These are phyloP conservation scores for Paralichthys olivaceus DNA, from an alignment of 2,113 vertebrate species.

Conservation along the genomic window DNA sequence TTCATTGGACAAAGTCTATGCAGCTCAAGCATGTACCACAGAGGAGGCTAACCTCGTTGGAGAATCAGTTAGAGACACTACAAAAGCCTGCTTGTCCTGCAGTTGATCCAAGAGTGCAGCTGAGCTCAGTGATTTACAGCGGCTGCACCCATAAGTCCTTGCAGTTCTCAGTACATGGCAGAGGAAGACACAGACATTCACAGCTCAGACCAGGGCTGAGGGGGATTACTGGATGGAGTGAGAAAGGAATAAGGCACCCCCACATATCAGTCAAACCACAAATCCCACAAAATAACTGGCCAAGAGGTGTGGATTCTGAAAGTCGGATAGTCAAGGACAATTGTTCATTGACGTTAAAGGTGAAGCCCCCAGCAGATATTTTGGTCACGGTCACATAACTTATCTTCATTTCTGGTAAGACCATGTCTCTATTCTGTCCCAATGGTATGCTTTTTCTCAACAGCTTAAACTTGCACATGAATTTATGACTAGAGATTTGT, in stretches of 20 bases:
- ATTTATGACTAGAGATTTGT: too few relatives aligned
- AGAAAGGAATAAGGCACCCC: constrained; percentile 20
- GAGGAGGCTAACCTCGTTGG: constrained; percentile 45
- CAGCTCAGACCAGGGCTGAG: neutral
- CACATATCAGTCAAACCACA: constrained; percentile 9
- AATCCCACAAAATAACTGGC: constrained; percentile 31
- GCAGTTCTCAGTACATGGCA: constrained; percentile 18
- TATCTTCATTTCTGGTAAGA: too few relatives aligned
- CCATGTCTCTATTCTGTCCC: too few relatives aligned
- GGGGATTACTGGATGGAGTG: constrained; percentile 32
- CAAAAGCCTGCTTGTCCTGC: constrained; percentile 71
- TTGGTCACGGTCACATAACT: too few relatives aligned
- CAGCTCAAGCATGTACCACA: constrained; percentile 12
- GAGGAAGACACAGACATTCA: constrained; percentile 35
- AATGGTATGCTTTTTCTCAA: too few relatives aligned
- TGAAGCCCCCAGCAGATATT: too few relatives aligned
- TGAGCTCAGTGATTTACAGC: constrained; percentile 64
- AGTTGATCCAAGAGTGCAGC: constrained; percentile 68
- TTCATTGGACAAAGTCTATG: constrained; percentile 12
- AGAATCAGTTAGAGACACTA: constrained; percentile 67
- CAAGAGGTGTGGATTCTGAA: constrained; percentile 1
- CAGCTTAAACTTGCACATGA: too few relatives aligned
- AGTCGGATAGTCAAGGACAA: neutral
- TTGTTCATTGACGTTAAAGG: too few relatives aligned
- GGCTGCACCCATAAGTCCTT: constrained; percentile 35